These are phyloP conservation scores for Leucopsar rothschildi DNA, from an alignment of 2,113 vertebrate genomes.

Conservation along the genomic window DNA sequence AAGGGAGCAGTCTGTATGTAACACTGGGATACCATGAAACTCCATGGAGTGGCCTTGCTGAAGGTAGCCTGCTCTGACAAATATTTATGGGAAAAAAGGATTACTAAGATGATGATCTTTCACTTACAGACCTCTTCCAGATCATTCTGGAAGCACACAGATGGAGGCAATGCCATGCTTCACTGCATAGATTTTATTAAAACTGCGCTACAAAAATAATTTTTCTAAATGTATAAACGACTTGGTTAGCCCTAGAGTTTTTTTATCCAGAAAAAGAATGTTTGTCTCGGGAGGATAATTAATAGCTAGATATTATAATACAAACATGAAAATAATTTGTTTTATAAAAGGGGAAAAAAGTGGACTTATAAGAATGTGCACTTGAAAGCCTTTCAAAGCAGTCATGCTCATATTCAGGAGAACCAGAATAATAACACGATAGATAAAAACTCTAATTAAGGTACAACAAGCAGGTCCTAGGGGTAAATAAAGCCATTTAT, in stretches of 20 bases:
- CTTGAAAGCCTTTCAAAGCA: neutral
- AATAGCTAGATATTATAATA: neutral
- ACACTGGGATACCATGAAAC: neutral
- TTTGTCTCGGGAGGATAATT: neutral
- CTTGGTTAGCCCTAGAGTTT: neutral
- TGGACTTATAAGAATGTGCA: neutral
- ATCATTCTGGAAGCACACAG: neutral
- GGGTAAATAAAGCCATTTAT: neutral
- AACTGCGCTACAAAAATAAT: neutral
- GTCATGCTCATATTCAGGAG: neutral
- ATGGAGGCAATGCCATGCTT: neutral
- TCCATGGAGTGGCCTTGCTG: neutral
- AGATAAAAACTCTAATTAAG: neutral
- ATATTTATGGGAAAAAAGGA: neutral
- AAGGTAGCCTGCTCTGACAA: neutral
- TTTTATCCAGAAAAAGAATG: neutral
- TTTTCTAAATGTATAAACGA: neutral
- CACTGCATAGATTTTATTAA: neutral
- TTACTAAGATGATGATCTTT: neutral
- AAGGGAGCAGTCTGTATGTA: neutral
- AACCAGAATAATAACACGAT: neutral
- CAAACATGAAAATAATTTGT: neutral
- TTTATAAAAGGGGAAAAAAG: neutral
- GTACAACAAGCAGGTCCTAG: neutral
- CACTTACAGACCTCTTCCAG: neutral